A percentile compares a stretch with the other conserved stretches of the same genome.
These are phyloP conservation scores for Nesometra sesokonis DNA, from an alignment of 35 echinoderm and acorn worm species.

Conservation along the genomic window DNA sequence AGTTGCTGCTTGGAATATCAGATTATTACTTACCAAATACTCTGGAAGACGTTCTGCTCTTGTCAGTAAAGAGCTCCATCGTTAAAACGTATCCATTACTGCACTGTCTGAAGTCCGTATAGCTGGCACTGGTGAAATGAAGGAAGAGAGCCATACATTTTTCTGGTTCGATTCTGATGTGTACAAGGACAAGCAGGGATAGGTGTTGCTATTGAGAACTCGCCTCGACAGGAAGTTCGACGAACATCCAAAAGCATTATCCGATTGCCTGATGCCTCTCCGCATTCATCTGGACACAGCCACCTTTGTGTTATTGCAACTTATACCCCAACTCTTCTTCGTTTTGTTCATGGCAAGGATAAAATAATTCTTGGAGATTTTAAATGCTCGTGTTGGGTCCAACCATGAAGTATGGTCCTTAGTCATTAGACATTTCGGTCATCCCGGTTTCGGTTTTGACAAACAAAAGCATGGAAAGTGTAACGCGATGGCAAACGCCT, in stretches of 20 bases:
- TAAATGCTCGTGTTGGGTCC: constrained; percentile 5
- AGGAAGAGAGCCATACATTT: constrained; percentile 5
- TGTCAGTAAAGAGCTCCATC: not conserved
- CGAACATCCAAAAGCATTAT: too few relatives aligned
- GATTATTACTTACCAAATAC: too few relatives aligned
- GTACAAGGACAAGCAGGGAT: too few relatives aligned
- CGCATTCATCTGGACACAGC: too few relatives aligned
- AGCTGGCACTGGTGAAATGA: constrained; percentile 11
- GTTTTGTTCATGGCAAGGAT: not conserved
- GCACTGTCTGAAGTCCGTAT: constrained; percentile 19
- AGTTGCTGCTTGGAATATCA: not conserved
- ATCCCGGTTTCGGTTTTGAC: too few relatives aligned
- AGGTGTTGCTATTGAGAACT: too few relatives aligned
- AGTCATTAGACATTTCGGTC: constrained; percentile 10
- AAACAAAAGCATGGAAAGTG: constrained; percentile 4
- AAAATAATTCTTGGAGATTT: not conserved
- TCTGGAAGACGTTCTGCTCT: constrained; percentile 12
- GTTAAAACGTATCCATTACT: constrained; percentile 2
- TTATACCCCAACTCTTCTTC: not conserved
- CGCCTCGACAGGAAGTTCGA: too few relatives aligned
- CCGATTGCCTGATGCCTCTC: too few relatives aligned
- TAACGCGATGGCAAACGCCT: too few relatives aligned
- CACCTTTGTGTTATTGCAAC: too few relatives aligned
- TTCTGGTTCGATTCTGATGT: constrained; percentile 9
- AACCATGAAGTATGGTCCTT: constrained; percentile 12